A percentile compares a stretch with the other conserved stretches of the same genome.
These are phyloP conservation scores for Polydrusus tereticollis DNA, from an alignment of 2,888 invertebrate species.

Conservation along the genomic window DNA sequence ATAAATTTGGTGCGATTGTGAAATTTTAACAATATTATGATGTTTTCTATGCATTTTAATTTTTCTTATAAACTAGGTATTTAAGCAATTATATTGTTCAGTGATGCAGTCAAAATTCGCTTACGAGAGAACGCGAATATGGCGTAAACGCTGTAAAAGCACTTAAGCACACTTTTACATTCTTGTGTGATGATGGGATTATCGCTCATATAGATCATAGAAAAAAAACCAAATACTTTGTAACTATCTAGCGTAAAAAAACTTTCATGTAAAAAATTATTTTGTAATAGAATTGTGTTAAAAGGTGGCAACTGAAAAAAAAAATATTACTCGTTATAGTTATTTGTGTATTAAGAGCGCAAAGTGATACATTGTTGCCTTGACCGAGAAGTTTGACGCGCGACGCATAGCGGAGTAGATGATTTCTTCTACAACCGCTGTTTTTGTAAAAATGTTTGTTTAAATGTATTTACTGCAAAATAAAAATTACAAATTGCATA, in stretches of 20 bases:
- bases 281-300: neutral
- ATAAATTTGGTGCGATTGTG: too few species aligned
- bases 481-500: too few species aligned
- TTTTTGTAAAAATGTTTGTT: too few species aligned
- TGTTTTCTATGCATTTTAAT: too few species aligned
- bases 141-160: neutral
- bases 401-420: too few species aligned
- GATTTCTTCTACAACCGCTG: too few species aligned
- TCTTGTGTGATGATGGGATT: neutral
- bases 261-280: conserved; percentile 1
- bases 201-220: neutral
- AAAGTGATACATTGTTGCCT: too few species aligned
- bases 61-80: neutral
- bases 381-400: too few species aligned
- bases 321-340: too few species aligned
- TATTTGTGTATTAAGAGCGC: too few species aligned
- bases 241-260: neutral
- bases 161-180: neutral
- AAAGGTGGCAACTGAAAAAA: neutral
- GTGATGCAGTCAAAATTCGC: neutral
- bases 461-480: too few species aligned
- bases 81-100: neutral
- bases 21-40: too few species aligned
- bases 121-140: neutral
- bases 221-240: neutral